Evolutionary conservation across 2,888 invertebrate genomes (phyloP), one percentile per base, ranked within the genome.

Genomic region (Ectobius pallidus): DNA sequence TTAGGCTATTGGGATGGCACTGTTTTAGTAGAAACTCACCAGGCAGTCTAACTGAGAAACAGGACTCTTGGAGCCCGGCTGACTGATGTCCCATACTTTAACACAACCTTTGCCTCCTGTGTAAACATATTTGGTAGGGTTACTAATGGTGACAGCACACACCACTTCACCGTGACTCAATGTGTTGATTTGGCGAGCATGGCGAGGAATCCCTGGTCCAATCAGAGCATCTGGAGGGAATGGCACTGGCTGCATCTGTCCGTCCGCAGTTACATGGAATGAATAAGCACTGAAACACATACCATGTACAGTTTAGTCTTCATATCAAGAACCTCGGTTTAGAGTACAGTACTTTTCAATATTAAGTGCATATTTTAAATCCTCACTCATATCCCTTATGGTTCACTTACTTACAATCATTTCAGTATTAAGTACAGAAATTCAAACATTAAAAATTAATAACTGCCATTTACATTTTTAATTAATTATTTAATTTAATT

Each of bases 101-200:
- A 98, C 97, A 85, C 97, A 95, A 75, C 97, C 97, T 85, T 96
- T 97, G 78, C 96, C 97, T 62, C 96, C 97, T 2, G 97, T 97
- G 86, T 97, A 97, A 68, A 96, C 95, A 84, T 94, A 93, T 82
- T 94, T 94, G 69, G 95, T 94, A 74, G 95, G 94, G 84, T 94
- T 94, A 75, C 95, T 95, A 80, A 98, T 96, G 74, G 97, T 97
- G 67, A 98, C 98, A 44, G 97, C 97, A 84, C 97, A 97, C 30
- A 97, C 97, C 72, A 97, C 97, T 83, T 98, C 97, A 34, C 97
- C 97, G 84, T 98, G 97, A 77, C 92, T 92, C 75, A 98, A 87
- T 16, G 96, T 96, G 84, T 95, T 95, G 79, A 96, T 93, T 84
- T 96, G 95, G 55, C 95, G 89, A 72, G 96, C 96, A 84, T 96